Conservation (phyloP, 1,140 invertebrate genomes). For the Ridgeia piscesae region DNA sequence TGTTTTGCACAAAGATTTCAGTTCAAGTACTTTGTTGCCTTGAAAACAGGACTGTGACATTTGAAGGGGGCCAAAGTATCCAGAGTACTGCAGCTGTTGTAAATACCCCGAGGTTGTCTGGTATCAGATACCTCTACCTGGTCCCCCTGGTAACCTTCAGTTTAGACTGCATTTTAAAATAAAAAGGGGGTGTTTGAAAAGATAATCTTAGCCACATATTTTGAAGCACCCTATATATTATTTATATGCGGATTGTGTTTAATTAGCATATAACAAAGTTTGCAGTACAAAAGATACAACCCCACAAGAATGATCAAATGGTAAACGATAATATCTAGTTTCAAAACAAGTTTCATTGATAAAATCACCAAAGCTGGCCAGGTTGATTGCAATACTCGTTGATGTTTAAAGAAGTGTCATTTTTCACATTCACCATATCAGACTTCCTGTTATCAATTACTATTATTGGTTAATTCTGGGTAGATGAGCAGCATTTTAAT, state of each 20-base stretch:
- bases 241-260: not conserved
- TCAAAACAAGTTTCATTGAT: no score
- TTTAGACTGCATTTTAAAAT: not conserved
- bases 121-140: not conserved
- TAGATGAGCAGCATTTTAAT: no score
- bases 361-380: no score
- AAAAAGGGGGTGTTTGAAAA: not conserved
- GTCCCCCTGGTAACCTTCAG: not conserved
- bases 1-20: not conserved
- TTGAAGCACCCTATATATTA: not conserved
- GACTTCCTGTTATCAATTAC: no score
- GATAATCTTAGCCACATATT: not conserved
- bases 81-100: not conserved
- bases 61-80: not conserved
- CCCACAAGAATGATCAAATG: no score
- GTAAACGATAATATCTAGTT: no score
- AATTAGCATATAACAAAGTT: no score
- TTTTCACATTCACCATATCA: no score
- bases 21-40: not conserved
- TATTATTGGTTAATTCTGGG: no score
- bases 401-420: no score
- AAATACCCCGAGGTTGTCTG: not conserved
- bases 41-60: not conserved
- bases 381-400: no score
- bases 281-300: no score